Conservation (phyloP, 1,140 invertebrate species). For the Trichonephila inaurata region DNA sequence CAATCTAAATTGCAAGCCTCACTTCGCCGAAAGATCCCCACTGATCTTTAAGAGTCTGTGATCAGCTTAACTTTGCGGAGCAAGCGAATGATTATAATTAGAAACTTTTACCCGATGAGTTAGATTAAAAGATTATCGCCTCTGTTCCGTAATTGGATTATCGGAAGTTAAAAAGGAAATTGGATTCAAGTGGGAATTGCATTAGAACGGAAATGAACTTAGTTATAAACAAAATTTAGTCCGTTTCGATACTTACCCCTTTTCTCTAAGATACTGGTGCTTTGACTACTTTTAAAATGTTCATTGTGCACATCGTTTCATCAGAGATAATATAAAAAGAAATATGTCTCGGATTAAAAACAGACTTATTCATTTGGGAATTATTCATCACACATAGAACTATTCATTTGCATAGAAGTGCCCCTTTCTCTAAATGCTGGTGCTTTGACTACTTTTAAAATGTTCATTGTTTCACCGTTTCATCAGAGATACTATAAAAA, state of each 20-base stretch:
- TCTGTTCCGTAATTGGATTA: slow-evolving; percentile 51
- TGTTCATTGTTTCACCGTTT: no score
- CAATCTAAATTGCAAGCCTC: slow-evolving; percentile 48
- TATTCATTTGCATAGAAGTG: no score
- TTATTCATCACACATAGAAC: no score
- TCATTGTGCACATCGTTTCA: no score
- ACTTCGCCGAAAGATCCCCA: neutral
- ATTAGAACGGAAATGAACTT: slow-evolving; percentile 58
- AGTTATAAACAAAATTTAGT: slow-evolving; percentile 15
- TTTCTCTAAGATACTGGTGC: neutral
- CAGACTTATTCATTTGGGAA: no score
- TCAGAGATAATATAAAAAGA: no score
- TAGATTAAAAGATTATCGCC: slow-evolving; percentile 62
- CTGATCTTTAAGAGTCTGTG: slow-evolving; percentile 56
- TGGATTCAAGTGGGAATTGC: slow-evolving; percentile 37
- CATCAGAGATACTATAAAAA: no score
- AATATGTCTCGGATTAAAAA: no score
- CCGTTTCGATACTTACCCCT: neutral
- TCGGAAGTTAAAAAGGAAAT: slow-evolving; percentile 62
- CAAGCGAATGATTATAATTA: slow-evolving; percentile 59
- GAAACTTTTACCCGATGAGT: slow-evolving; percentile 62
- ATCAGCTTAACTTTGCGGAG: slow-evolving; percentile 36
- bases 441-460: no score
- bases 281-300: no score
- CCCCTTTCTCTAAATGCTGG: neutral